These are phyloP conservation scores for Pseudomyrmex concolor DNA, from an alignment of 1,140 invertebrate genomes.

Conservation along the genomic window DNA sequence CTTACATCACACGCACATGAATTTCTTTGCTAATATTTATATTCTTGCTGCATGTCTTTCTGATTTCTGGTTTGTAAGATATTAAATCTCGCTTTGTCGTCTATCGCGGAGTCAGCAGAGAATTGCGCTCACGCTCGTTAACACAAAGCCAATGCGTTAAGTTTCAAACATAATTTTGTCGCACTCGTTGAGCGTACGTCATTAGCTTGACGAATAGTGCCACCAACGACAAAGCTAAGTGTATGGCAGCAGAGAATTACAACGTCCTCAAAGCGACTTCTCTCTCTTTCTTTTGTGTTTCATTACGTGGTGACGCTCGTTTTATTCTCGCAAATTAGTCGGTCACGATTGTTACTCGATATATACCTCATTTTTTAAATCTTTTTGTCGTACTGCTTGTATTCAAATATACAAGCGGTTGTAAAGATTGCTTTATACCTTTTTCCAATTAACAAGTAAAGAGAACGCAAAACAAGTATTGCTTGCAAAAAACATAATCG, in stretches of 20 bases:
- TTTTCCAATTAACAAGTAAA: neutral
- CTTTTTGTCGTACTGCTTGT: neutral
- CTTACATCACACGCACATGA: neutral
- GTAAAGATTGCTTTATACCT: neutral
- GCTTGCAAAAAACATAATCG: neutral
- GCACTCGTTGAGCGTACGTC: constrained; percentile 36
- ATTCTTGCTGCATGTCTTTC: constrained; percentile 16
- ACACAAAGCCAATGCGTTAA: constrained; percentile 51
- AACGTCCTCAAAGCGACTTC: constrained; percentile 5
- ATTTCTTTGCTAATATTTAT: constrained; percentile 9
- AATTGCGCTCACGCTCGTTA: constrained; percentile 39
- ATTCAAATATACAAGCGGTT: neutral
- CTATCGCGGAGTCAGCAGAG: neutral
- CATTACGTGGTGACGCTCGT: neutral
- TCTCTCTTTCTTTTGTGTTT: neutral
- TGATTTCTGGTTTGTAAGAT: neutral
- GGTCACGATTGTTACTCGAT: neutral
- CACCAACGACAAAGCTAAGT: constrained; percentile 35
- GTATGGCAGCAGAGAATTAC: constrained; percentile 10
- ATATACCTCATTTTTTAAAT: neutral
- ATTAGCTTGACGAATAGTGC: constrained; percentile 45
- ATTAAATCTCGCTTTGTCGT: constrained; percentile 39
- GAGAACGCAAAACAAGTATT: neutral
- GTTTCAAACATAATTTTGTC: constrained; percentile 40
- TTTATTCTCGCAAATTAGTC: constrained; percentile 32